Evolutionary conservation across 2,797 vertebrate genomes (phyloP), one percentile per base, ranked within the genome.

Genomic region (Protosalanx chinensis): DNA sequence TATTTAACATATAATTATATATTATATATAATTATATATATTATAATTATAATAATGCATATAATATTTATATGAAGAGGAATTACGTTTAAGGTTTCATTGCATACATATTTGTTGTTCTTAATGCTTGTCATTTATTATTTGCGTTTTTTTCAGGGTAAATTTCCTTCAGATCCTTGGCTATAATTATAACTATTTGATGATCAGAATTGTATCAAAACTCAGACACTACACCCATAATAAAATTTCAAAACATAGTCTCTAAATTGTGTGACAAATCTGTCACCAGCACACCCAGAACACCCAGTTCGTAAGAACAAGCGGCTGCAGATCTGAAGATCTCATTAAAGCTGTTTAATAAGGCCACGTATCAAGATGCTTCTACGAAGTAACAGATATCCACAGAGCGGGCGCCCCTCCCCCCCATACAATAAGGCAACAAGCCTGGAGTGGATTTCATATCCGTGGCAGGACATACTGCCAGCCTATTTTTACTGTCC

Each of bases 401-500:
- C 70, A 32, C 41, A 3, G 8, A 8, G 1, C 3, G 29, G 18
- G 13, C 27, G 15, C 60, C 16, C 15, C 58, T 6, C 46, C 32
- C 58, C 41, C 62, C n/a, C 66, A 82, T 88, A 90, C 90, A 90
- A 87, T 90, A 85, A 85, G 74, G 73, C 73, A 78, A 76, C 5
- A 68, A 67, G 83, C 80, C 57, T 60, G 67, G 85, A 85, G 87
- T 90, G 82, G 85, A 88, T 91, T 92, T 92, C 89, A 90, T 74
- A 85, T 87, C 89, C 80, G 61, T 74, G 85, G 85, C 81, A 74
- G 79, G 84, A 82, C 84, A 88, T 84, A 86, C 82, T 70, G 82
- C 79, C 73, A 83, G 82, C 79, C 91, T 94, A 92, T 92, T 92
- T 93, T 90, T 90, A 91, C 85, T 86, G 77, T 83, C 85, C 83